phyloP scores from a whole-genome alignment of 2,888 invertebrate species.

The Leptinotarsa haldemani region DNA sequence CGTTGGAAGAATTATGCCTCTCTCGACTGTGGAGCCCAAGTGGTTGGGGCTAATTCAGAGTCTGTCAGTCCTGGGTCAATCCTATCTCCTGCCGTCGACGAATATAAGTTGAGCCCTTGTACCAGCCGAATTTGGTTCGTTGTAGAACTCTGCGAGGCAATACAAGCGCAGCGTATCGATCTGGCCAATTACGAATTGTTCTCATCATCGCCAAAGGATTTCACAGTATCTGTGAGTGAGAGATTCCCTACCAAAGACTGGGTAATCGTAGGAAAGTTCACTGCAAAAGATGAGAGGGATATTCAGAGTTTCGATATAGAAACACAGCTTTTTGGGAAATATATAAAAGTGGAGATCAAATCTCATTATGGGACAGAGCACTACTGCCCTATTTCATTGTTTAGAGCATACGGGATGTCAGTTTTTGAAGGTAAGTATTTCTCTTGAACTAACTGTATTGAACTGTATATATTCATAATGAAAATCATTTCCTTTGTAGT shows the following conservation, averaged over 20 bases:
- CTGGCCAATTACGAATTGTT: slow-evolving; percentile 98
- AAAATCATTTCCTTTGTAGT: too few relatives aligned
- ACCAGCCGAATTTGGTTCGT: slow-evolving; percentile 94
- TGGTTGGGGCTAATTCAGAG: slow-evolving; percentile 92
- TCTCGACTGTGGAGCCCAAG: slow-evolving; percentile 96
- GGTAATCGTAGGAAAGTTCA: slow-evolving; percentile 88
- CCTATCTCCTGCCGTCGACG: slow-evolving; percentile 90
- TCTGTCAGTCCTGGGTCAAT: slow-evolving; percentile 88
- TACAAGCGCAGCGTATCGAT: slow-evolving; percentile 94
- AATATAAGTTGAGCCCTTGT: slow-evolving; percentile 98
- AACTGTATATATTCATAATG: too few relatives aligned
- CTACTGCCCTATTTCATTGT: slow-evolving; percentile 96
- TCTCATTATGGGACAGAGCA: slow-evolving; percentile 97
- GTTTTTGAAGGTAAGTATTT: slow-evolving; percentile 79
- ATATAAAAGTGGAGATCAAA: slow-evolving; percentile 89
- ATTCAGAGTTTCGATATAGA: slow-evolving; percentile 87
- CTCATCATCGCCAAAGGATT: slow-evolving; percentile 94
- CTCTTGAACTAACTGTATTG: not conserved
- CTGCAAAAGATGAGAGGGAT: slow-evolving; percentile 86
- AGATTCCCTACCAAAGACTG: slow-evolving; percentile 93
- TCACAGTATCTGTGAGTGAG: slow-evolving; percentile 88
- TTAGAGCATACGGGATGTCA: slow-evolving; percentile 93
- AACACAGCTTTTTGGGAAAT: slow-evolving; percentile 87
- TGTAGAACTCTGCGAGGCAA: slow-evolving; percentile 97
- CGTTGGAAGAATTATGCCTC: slow-evolving; percentile 94